Evolutionary conservation across 35 echinoderm and acorn worm species (phyloP), one percentile per base, ranked within the genome.

Genomic region (Ptychodera flava): DNA sequence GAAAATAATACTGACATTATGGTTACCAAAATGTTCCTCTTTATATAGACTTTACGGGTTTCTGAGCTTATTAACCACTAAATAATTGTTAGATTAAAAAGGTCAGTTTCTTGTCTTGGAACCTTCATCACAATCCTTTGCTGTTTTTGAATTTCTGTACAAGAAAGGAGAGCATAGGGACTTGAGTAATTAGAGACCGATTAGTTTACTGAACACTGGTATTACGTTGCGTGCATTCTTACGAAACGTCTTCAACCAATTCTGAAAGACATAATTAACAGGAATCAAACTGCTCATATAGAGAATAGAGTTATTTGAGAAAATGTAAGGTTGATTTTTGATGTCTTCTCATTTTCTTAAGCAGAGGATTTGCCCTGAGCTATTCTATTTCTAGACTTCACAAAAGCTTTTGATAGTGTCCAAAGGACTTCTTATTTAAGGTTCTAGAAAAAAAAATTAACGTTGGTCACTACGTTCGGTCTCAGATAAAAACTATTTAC

Each of bases 131-230:
- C 85, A 86, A 86, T 28, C 28, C 64, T 30, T 76, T 33, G 64
- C 29, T n/a, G 35, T 78, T 28, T 33, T 86, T 16, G 78, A 22
- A 15, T 29, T 86, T 30, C 85, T 86, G 32, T 77, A 34, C 35
- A 78, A 78, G 85, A 86, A 78, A 78, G 85, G 85, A 16, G 84
- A n/a, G n/a, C n/a, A n/a, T n/a, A n/a, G n/a, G n/a, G 85, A 78
- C 29, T 32, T 77, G 1, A 28, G 31, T 28, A 86, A 86, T 34
- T 86, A 15, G 52, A 29, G 85, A 33, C 29, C 75, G 10, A 86
- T 86, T 77, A 78, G 75, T 79, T 53, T 85, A 64, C 38, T 85
- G 28, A 52, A 52, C 29, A 37, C 37, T 33, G 35, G 34, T 27
- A 64, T 64, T 33, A 85, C 52, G n/a, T 64, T 15, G 35, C 84